Base-by-base conservation (phyloP, 2,113 vertebrate species). In the Cnemophilus loriae region DNA sequence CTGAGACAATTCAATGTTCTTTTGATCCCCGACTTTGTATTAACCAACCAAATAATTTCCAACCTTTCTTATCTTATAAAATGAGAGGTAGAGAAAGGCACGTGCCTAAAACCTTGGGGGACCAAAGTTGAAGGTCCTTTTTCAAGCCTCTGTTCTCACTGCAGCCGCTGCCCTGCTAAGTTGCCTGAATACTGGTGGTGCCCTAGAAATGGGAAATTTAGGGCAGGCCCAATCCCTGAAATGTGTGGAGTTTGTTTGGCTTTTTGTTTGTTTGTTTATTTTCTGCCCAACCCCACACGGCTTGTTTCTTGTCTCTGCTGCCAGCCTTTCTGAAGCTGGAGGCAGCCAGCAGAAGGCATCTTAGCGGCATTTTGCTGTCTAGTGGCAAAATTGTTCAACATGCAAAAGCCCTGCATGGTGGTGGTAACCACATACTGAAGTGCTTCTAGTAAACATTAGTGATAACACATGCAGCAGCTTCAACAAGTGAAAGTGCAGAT, bases 71-170 rank as follows among this genome's bases (percentile, higher is more conserved):
- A 30, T 24, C 35, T 78, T 37, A 21, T 28, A 41, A 90, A 91
- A 39, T 33, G 44, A 52, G 33, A 33, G 22, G 10, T 50, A 44
- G 32, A 7, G 11, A 50, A 28, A 15, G 15, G 50, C 11, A 42
- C 2, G 0, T 26, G 9, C 10, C 55, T 20, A 55, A 42, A 52
- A 28, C n/a, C 10, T 42, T 0, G 0, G 32, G 21, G 7, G 1
- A 57, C 8, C 55, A 32, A 64, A 37, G 15, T 0, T 46, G 47
- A 70, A 65, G n/a, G n/a, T 41, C 19, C 22, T 22, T 41, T 78
- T 81, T 69, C 0, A 2, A 70, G 50, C 13, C 16, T 49, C 37
- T 77, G 13, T 50, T 56, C 37, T 49, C 78, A 74, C 26, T 4
- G 1, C 30, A 20, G 33, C 39, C 0, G 0, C 65, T 65, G 60